phyloP scores from a whole-genome alignment of 2,797 vertebrate genomes.

The Bucorvus abyssinicus region DNA sequence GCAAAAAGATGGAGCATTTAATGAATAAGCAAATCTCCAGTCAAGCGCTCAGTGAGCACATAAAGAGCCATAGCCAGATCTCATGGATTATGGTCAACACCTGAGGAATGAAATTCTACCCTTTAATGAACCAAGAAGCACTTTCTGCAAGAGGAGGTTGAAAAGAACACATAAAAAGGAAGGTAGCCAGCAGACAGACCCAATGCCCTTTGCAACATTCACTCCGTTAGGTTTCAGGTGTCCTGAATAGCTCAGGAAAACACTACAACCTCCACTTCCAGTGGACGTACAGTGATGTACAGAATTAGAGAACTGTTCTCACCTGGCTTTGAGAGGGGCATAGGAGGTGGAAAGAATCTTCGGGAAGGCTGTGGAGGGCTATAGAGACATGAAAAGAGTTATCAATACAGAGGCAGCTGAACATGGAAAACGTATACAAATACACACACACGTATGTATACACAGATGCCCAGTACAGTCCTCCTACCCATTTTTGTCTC shows the following conservation, averaged over 20 bases:
- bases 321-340: slow-evolving; percentile 99
- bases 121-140: neutral
- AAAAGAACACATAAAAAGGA: neutral
- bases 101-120: neutral
- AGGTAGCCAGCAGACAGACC: neutral
- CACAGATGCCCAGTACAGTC: neutral
- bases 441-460: neutral
- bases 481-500: neutral
- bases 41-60: neutral
- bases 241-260: neutral
- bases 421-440: neutral
- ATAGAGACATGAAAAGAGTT: slow-evolving; percentile 26
- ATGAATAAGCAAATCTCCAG: neutral
- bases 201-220: neutral
- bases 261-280: neutral
- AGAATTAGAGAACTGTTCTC: slow-evolving; percentile 27
- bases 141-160: neutral
- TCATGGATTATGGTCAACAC: neutral
- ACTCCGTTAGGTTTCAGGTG: neutral
- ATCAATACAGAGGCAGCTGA: neutral
- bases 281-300: neutral
- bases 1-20: neutral
- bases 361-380: slow-evolving; percentile 90
- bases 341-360: slow-evolving; percentile 94
- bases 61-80: neutral